Evolutionary conservation across 2,113 vertebrate species (phyloP).

Genomic region (Coregonus clupeaformis): DNA sequence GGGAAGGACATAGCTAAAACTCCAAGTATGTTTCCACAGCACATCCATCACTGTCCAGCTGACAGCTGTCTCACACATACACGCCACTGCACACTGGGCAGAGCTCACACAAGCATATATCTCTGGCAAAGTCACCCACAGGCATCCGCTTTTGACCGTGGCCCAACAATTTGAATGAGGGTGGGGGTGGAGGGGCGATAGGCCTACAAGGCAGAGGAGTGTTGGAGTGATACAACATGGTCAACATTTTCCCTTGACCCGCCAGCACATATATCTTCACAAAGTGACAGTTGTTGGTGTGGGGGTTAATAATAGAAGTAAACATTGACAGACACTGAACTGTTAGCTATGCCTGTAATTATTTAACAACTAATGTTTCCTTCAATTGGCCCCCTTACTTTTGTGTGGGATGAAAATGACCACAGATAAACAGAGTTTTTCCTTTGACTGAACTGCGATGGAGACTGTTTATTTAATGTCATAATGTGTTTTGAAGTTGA

Average conservation of each 20-base stretch:
- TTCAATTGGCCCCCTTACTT: slow-evolving; percentile 4
- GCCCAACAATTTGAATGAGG: slow-evolving; percentile 67
- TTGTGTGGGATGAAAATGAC: slow-evolving; percentile 1
- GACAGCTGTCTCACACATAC: slow-evolving; percentile 61
- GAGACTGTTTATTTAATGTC: not conserved
- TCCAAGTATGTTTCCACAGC: slow-evolving; percentile 74
- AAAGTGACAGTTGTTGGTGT: slow-evolving; percentile 19
- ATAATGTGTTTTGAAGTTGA: not conserved
- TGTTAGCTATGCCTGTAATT: slow-evolving; percentile 9
- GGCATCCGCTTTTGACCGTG: slow-evolving; percentile 63
- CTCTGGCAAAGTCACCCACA: slow-evolving; percentile 47
- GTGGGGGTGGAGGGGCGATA: slow-evolving; percentile 40
- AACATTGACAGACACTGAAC: slow-evolving; percentile 24
- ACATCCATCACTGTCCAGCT: slow-evolving; percentile 55
- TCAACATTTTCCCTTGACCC: slow-evolving; percentile 46
- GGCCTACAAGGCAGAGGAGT: slow-evolving; percentile 28
- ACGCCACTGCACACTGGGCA: slow-evolving; percentile 16
- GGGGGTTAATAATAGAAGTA: slow-evolving; percentile 26
- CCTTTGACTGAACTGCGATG: too few species aligned
- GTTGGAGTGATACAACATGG: slow-evolving; percentile 18
- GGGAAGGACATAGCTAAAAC: slow-evolving; percentile 71
- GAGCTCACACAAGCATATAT: slow-evolving; percentile 35
- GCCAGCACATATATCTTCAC: slow-evolving; percentile 29
- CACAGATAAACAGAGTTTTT: too few species aligned
- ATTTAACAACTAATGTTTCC: slow-evolving; percentile 9